Conservation (phyloP, 2,797 vertebrate genomes). For the Microctenopoma stevenorrisi region DNA sequence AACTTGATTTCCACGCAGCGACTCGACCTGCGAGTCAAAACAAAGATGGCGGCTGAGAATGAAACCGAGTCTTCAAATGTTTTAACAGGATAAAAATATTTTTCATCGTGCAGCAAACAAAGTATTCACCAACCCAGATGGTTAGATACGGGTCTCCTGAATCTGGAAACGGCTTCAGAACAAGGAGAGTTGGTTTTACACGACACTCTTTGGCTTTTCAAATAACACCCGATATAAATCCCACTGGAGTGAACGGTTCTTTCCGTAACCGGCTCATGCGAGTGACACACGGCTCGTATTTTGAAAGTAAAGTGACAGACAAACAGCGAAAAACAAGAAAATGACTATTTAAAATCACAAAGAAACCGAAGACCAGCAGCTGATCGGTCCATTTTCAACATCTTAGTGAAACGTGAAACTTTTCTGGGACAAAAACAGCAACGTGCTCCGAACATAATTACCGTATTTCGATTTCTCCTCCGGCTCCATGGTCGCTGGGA, state of each 20-base stretch:
- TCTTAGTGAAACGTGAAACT: no score
- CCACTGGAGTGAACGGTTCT: not conserved
- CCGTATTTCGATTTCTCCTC: constrained; percentile 74
- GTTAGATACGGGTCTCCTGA: not conserved
- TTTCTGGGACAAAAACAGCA: constrained; percentile 21
- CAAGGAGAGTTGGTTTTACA: not conserved
- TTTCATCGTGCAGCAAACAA: not conserved
- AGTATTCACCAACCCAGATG: not conserved
- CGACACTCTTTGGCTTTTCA: rapidly evolving
- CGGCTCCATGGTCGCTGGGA: constrained; percentile 69
- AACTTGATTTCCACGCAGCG: not conserved
- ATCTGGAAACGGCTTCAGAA: not conserved
- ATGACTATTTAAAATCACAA: no score
- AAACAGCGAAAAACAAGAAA: no score
- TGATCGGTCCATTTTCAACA: no score
- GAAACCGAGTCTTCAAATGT: no score
- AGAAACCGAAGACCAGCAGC: no score
- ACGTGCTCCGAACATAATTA: constrained; percentile 40
- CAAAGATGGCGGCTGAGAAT: not conserved
- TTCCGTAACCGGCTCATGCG: not conserved
- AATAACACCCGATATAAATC: no score
- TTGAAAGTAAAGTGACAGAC: no score
- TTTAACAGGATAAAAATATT: not conserved
- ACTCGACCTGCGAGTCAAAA: not conserved
- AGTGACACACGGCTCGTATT: no score